Evolutionary conservation across 1,140 invertebrate genomes (phyloP).

Genomic region (Planococcus citri): DNA sequence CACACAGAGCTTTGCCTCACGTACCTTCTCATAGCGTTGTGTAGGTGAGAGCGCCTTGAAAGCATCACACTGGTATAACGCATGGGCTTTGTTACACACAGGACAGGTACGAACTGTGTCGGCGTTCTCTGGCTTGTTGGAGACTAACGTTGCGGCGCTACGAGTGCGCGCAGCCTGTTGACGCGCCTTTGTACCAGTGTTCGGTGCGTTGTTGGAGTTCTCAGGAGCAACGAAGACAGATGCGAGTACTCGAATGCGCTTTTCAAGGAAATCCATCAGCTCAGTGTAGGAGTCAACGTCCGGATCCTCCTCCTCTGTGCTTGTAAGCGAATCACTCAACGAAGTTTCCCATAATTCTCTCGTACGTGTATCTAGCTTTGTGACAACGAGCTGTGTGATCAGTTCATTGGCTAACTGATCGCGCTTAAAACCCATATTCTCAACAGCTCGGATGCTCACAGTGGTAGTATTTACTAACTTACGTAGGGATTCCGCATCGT

Average conservation of each 20-base stretch:
- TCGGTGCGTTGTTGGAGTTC: no score
- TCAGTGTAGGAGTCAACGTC: no score
- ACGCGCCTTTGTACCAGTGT: no score
- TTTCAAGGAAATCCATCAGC: no score
- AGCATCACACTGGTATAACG: background rate
- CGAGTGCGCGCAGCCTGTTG: background rate
- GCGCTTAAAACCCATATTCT: background rate
- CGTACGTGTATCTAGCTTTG: background rate
- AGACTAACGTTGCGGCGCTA: background rate
- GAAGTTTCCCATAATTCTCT: background rate
- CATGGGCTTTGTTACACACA: background rate
- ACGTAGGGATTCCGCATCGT: background rate
- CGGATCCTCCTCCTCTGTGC: no score
- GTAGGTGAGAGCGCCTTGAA: background rate
- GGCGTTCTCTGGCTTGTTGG: no score
- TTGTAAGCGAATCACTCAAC: no score
- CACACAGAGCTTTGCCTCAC: background rate
- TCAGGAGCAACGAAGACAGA: no score
- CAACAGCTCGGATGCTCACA: background rate
- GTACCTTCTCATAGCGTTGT: background rate
- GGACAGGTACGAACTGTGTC: background rate
- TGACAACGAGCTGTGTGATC: background rate
- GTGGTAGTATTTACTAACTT: background rate
- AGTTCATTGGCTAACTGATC: background rate
- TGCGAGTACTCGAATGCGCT: no score